Conservation (phyloP, 2,797 vertebrate species). For the Margarornis squamiger region DNA sequence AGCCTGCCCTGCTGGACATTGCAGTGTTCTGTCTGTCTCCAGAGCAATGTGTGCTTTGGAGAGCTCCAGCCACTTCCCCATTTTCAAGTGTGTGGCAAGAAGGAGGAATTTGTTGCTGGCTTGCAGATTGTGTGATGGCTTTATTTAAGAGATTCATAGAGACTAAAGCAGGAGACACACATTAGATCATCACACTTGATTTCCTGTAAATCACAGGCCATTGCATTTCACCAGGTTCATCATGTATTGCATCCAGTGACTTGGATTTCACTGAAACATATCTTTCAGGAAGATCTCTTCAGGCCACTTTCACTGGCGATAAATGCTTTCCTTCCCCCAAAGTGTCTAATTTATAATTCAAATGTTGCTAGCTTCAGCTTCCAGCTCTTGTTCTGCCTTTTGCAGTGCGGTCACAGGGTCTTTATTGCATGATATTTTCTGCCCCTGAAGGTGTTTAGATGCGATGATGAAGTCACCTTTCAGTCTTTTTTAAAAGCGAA, state of each 20-base stretch:
- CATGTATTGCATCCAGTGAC: not conserved
- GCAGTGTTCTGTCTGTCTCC: not conserved
- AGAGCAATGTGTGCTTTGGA: not conserved
- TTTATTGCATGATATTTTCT: slow-evolving; percentile 6
- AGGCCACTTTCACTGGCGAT: not conserved
- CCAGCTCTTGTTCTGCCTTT: slow-evolving; percentile 25
- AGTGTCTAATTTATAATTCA: slow-evolving; percentile 18
- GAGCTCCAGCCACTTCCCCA: not conserved
- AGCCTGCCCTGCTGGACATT: not conserved
- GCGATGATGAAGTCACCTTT: not conserved
- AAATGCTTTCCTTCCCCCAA: not conserved
- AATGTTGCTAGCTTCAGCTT: not conserved
- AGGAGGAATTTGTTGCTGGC: not conserved
- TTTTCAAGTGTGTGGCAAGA: not conserved
- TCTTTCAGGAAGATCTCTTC: slow-evolving; percentile 9
- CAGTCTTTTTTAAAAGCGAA: slow-evolving; percentile 13
- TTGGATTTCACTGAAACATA: not conserved
- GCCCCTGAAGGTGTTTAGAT: not conserved
- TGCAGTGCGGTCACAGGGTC: not conserved
- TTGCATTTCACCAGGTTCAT: not conserved
- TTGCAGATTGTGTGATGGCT: not conserved
- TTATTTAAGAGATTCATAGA: slow-evolving; percentile 5
- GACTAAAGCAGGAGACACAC: not conserved
- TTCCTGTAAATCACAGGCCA: not conserved
- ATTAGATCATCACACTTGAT: not conserved